Evolutionary conservation across 37 sponge, comb jelly and placozoan genomes (phyloP), one percentile per base, ranked within the genome.

Genomic region (Oscarella lobularis): DNA sequence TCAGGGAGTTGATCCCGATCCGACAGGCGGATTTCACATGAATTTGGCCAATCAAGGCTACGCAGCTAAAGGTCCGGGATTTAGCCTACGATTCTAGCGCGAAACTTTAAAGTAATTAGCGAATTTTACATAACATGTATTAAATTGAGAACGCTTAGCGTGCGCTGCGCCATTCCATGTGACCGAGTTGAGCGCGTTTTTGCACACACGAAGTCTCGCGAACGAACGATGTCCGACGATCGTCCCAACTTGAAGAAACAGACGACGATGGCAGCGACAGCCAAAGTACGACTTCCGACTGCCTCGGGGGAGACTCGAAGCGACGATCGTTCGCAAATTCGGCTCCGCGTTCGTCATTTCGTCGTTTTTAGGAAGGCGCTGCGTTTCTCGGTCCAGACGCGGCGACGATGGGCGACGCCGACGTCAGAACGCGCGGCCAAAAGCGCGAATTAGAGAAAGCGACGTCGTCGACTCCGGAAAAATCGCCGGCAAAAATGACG

Each of bases 61-160:
- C 31, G 83, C 84, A 72, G 85, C 84, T 41, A 74, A 71, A 6
- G 95, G 95, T 30, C 74, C 91, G 29, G 95, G 95, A 0, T 94
- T 94, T 48, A 90, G 71, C 39, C 73, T 94, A 1, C 86, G 86
- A 71, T 93, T 93, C 70, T 89, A 66, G 80, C 29, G 33, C 66
- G 30, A 36, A 69, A 4, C 4, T 34, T 33, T 6, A 69, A 69
- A 54, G 27, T 54, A n/a, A n/a, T n/a, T n/a, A n/a, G n/a, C n/a
- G n/a, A n/a, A n/a, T n/a, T n/a, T n/a, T n/a, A n/a, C n/a, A n/a
- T n/a, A n/a, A n/a, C n/a, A n/a, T n/a, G n/a, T n/a, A n/a, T n/a
- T n/a, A n/a, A n/a, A n/a, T n/a, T n/a, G n/a, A n/a, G n/a, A n/a
- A n/a, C n/a, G n/a, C n/a, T n/a, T n/a, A n/a, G n/a, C n/a, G n/a